These are phyloP conservation scores for Cheilosia impressa DNA, from an alignment of 2,888 invertebrate genomes.

Conservation along the genomic window DNA sequence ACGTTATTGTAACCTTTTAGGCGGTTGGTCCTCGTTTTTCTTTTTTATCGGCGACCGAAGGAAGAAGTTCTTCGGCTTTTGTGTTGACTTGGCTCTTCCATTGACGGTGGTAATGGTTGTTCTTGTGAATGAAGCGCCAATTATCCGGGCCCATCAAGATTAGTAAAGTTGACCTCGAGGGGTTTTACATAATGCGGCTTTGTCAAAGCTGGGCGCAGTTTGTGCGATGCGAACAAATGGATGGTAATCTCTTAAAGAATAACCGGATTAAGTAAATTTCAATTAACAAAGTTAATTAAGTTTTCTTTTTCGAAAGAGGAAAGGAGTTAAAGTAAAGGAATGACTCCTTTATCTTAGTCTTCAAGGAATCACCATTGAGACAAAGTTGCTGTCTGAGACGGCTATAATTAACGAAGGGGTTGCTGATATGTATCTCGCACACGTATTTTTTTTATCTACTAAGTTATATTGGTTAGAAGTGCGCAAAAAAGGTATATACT, in stretches of 20 bases:
- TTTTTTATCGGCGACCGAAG: not conserved
- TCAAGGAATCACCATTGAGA: not conserved
- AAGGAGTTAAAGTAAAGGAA: too few species aligned
- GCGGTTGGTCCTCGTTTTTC: constrained; percentile 6
- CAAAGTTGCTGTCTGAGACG: too few species aligned
- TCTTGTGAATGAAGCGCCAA: constrained; percentile 67
- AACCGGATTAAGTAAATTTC: constrained; percentile 2
- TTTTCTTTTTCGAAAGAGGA: not conserved
- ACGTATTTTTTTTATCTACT: too few species aligned
- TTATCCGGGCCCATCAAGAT: constrained; percentile 57
- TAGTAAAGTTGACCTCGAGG: constrained; percentile 66
- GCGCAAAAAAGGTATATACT: too few species aligned
- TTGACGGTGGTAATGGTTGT: constrained; percentile 70
- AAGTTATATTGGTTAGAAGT: too few species aligned
- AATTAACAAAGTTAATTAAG: constrained; percentile 17
- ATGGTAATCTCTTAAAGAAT: not conserved
- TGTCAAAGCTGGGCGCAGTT: not conserved
- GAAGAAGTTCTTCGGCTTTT: constrained; percentile 4
- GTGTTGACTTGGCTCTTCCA: constrained; percentile 54
- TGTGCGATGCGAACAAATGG: not conserved
- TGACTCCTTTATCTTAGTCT: not conserved
- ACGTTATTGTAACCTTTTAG: constrained; percentile 67
- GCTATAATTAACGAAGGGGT: too few species aligned
- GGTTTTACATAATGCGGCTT: constrained; percentile 35
- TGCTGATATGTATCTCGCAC: too few species aligned